A percentile compares a stretch with the other conserved stretches of the same genome.
phyloP scores from a whole-genome alignment of 2,797 vertebrate species.

The Lithobates sylvaticus region DNA sequence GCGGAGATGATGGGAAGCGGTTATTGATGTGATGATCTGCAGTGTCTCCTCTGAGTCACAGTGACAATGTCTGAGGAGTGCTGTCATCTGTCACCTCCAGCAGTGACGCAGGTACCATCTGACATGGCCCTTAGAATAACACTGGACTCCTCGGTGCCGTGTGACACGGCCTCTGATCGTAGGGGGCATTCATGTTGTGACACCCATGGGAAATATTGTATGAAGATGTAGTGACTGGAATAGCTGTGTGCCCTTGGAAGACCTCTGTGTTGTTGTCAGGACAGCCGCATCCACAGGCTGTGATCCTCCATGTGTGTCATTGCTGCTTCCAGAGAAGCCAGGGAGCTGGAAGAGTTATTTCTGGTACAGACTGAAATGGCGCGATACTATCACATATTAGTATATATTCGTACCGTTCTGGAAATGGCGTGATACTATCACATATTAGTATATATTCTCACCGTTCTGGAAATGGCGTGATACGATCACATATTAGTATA shows the following conservation, averaged over 20 bases:
- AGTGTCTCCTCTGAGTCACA: slow-evolving; percentile 2
- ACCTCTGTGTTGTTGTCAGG: background rate
- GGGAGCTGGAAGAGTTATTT: no score
- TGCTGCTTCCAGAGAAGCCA: no score
- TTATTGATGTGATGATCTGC: background rate
- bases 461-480: no score
- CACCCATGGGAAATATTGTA: background rate
- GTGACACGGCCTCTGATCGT: background rate
- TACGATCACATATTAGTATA: no score
- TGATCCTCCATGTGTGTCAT: no score
- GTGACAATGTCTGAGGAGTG: slow-evolving; percentile 4
- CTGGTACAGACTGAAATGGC: no score
- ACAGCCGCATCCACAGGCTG: no score
- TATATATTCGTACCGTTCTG: no score
- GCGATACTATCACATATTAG: no score
- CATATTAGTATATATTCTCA: no score
- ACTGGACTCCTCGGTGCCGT: background rate
- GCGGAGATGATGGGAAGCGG: no score
- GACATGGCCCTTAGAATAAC: slow-evolving; percentile 22
- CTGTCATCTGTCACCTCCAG: slow-evolving; percentile 10
- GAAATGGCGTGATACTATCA: no score
- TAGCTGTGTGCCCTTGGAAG: background rate
- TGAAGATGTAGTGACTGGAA: background rate
- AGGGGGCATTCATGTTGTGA: background rate
- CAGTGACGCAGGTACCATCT: slow-evolving; percentile 53